Evolutionary conservation across 2,888 invertebrate genomes (phyloP), one percentile per base, ranked within the genome.

Genomic region (Orthonevra nobilis): DNA sequence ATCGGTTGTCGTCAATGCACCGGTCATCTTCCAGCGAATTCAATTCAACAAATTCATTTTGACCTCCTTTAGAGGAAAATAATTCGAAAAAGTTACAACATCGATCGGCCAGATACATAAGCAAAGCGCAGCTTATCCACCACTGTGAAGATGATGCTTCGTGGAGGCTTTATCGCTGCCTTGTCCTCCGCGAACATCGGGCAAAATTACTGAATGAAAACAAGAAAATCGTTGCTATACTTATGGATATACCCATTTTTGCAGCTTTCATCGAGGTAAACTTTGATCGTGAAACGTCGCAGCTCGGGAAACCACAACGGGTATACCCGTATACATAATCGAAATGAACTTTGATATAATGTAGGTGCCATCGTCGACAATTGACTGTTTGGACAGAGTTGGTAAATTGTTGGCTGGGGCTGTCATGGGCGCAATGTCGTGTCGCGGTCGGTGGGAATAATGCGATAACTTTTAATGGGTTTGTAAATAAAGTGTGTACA

Each of bases 271-370:
- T 73, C 66, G 73, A 58, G 40, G 34, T 19, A 68, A 38, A 68
- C 46, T 58, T 44, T 77, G 77, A 38, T 77, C 77, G 77, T 77
- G 77, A 72, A 64, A 72, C 52, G n/a, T n/a, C n/a, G n/a, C n/a
- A 72, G 70, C 72, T 77, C 10, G 42, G 58, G 38, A 20, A 72
- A 77, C 64, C 70, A 72, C 77, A 77, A 46, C 54, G 40, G 52
- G 36, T 64, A 42, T 75, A 69, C 63, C 63, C 69, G 23, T 64
- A 40, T 58, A 60, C 58, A 66, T 77, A 77, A 77, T 77, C 58
- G 32, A 72, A 64, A 52, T 72, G 77, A 77, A 77, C 77, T 77
- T 77, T 77, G 58, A 77, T 70, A 34, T 77, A 77, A 77, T 58
- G 52, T 64, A 64, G 58, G 52, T 70, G 58, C 70, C 26, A 77